Conservation (phyloP, 64 coral and sea anemone species). For the Pocillopora verrucosa region DNA sequence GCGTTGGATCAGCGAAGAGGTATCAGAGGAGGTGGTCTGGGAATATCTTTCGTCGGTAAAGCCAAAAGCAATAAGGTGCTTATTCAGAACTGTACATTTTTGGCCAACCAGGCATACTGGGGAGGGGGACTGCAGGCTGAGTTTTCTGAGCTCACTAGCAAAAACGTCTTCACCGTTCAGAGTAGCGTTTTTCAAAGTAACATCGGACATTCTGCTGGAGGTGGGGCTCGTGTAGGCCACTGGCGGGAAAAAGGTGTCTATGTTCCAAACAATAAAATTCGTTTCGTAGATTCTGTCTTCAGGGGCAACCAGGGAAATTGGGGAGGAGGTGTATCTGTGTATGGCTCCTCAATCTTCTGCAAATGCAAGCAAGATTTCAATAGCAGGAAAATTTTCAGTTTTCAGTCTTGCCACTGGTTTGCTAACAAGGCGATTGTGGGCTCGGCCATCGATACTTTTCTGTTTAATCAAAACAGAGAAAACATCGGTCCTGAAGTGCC, state of each 20-base stretch:
- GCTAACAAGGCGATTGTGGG: conserved; percentile 55
- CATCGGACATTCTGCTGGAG: conserved; percentile 35
- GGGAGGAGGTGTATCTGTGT: conserved; percentile 69
- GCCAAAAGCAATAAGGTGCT: conserved; percentile 25
- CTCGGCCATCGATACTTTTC: conserved; percentile 48
- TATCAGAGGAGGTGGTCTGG: conserved; percentile 48
- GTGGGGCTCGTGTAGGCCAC: conserved; percentile 31
- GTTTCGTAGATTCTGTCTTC: conserved; percentile 29
- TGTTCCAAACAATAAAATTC: conserved; percentile 29
- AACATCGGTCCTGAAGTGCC: conserved; percentile 36
- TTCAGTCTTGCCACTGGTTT: conserved; percentile 59
- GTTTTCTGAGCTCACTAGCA: conserved; percentile 7
- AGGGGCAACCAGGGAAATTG: conserved; percentile 42
- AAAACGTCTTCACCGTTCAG: conserved; percentile 20
- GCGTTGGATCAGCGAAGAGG: conserved; percentile 29
- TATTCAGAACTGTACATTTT: conserved; percentile 54
- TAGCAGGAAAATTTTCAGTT: conserved; percentile 9
- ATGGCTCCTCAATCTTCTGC: conserved; percentile 33
- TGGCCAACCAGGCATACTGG: conserved; percentile 34
- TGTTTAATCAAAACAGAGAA: conserved; percentile 55
- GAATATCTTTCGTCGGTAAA: conserved; percentile 46
- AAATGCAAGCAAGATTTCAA: neutral
- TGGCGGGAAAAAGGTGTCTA: neutral
- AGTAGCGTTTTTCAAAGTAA: conserved; percentile 48
- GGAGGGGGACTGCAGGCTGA: conserved; percentile 46